Conservation (phyloP, 2,888 invertebrate genomes). For the Tipula unca region DNA sequence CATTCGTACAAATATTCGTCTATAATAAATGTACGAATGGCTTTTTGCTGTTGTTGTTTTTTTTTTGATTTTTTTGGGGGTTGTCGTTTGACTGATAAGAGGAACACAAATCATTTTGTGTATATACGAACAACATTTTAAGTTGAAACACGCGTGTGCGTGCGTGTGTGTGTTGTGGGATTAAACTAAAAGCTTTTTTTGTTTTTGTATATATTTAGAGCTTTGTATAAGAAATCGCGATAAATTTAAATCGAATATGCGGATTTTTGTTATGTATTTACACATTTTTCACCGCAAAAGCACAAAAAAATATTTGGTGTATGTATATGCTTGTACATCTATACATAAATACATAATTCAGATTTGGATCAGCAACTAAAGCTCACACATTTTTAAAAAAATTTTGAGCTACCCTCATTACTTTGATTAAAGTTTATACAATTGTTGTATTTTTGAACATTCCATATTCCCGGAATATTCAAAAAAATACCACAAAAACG, state of each 20-base stretch:
- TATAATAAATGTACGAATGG: background rate
- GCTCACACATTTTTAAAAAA: background rate
- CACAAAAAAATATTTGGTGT: background rate
- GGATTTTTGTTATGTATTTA: background rate
- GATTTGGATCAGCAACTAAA: background rate
- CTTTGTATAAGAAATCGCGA: background rate
- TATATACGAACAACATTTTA: background rate
- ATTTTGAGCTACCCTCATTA: background rate
- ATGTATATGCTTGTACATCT: too few relatives aligned
- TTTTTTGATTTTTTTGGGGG: background rate
- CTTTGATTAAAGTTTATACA: background rate
- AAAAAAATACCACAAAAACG: background rate
- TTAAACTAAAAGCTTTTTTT: background rate
- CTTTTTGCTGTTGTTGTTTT: background rate
- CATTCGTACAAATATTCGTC: background rate
- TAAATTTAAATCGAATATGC: background rate
- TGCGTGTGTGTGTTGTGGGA: background rate
- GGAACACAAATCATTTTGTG: background rate
- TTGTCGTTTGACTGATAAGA: background rate
- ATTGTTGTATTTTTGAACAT: background rate
- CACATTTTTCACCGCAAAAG: background rate
- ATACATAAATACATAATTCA: background rate
- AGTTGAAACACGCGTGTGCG: background rate
- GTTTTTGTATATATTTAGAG: background rate
- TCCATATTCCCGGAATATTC: background rate